A percentile compares a stretch with the other conserved stretches of the same genome.
Conservation (phyloP, 2,797 vertebrate genomes). For the Anomalospiza imberbis region DNA sequence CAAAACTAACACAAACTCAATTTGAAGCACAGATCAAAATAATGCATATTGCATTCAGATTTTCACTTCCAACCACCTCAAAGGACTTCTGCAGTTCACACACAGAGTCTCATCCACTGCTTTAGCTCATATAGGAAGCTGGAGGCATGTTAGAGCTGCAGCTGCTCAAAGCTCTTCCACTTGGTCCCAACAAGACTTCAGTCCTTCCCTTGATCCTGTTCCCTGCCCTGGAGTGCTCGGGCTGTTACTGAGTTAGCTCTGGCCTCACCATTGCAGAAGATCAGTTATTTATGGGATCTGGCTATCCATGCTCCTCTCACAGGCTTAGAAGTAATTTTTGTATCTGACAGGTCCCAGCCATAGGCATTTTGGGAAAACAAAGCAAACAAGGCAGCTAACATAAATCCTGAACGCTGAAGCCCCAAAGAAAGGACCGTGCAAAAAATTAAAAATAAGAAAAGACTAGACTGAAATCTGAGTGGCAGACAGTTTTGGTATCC, state of each 20-base stretch:
- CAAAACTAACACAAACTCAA: too few species aligned
- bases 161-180: not conserved
- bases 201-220: not conserved
- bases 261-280: not conserved
- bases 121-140: not conserved
- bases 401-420: not conserved
- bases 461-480: not conserved
- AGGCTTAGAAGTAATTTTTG: not conserved
- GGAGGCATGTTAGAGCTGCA: not conserved
- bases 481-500: not conserved
- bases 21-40: not conserved
- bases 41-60: not conserved
- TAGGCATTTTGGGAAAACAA: not conserved
- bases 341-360: not conserved
- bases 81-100: not conserved
- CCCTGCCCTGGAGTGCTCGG: not conserved
- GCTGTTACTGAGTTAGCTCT: not conserved
- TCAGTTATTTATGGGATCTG: not conserved
- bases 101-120: not conserved
- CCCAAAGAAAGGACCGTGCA: not conserved
- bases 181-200: not conserved
- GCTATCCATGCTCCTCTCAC: not conserved
- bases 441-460: too few species aligned
- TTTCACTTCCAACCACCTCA: not conserved
- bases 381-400: not conserved